A percentile compares a stretch with the other conserved stretches of the same genome.
phyloP scores from a whole-genome alignment of 2,888 invertebrate species.

The Cheilosia pagana region DNA sequence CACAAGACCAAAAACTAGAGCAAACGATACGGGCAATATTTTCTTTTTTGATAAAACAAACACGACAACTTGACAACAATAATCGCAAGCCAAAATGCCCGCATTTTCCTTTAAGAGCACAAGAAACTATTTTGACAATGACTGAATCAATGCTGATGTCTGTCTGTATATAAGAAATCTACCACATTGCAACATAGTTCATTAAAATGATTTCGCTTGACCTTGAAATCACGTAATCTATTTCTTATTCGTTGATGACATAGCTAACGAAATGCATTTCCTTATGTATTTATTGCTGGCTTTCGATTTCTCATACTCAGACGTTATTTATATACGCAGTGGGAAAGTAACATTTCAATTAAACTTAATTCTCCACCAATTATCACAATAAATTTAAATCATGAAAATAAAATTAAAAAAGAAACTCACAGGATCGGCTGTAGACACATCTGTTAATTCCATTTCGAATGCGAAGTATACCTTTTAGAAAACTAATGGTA shows the following conservation, averaged over 20 bases:
- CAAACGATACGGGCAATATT: no score
- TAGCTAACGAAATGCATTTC: not conserved
- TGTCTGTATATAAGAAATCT: not conserved
- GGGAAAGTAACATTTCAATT: not conserved
- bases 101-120: no score
- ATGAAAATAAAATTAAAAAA: not conserved
- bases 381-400: not conserved
- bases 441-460: conserved; percentile 44
- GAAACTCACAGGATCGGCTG: conserved; percentile 50
- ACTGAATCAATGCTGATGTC: not conserved
- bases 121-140: no score
- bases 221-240: conserved; percentile 32
- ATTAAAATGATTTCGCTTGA: conserved; percentile 8
- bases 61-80: no score
- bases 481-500: not conserved
- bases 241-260: not conserved
- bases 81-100: no score
- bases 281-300: conserved; percentile 12
- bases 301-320: conserved; percentile 2
- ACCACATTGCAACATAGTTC: not conserved
- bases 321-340: not conserved
- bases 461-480: not conserved
- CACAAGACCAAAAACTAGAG: no score
- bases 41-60: no score
- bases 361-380: no score